Conservation (phyloP, 2,113 vertebrate species). For the Polyodon spathula region DNA sequence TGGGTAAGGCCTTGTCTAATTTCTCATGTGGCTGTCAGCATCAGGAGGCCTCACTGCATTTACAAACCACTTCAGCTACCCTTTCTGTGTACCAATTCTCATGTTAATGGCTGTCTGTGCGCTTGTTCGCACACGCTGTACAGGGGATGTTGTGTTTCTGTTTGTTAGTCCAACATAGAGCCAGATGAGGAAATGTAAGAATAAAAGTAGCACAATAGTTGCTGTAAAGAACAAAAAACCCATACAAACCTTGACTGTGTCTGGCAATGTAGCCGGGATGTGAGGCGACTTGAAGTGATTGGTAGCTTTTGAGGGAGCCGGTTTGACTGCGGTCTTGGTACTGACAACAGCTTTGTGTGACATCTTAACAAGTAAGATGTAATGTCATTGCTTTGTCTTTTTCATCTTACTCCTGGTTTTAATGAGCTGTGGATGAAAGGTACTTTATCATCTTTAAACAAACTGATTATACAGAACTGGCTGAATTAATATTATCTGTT, state of each 20-base stretch:
- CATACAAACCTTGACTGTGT: neutral
- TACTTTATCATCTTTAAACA: slow-evolving; percentile 7
- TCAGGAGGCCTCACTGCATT: slow-evolving; percentile 43
- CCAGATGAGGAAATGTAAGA: neutral
- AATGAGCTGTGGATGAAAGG: neutral
- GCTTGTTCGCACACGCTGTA: slow-evolving; percentile 26
- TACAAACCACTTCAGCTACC: slow-evolving; percentile 45
- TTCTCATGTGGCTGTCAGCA: slow-evolving; percentile 33
- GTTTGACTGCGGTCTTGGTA: neutral
- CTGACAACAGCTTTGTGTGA: neutral
- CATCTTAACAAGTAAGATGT: slow-evolving; percentile 5
- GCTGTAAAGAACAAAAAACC: neutral
- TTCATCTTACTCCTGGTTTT: neutral
- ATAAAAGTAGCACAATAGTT: neutral
- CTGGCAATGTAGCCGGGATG: neutral
- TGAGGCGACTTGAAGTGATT: neutral
- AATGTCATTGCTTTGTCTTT: slow-evolving; percentile 4
- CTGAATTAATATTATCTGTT: neutral
- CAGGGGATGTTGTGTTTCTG: neutral
- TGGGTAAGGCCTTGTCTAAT: slow-evolving; percentile 50
- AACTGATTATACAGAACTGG: neutral
- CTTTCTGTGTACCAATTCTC: slow-evolving; percentile 33
- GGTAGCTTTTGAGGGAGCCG: neutral
- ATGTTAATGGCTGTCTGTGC: slow-evolving; percentile 26
- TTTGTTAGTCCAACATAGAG: neutral